Conservation (phyloP, 2,888 invertebrate species). For the Blera fallax region DNA sequence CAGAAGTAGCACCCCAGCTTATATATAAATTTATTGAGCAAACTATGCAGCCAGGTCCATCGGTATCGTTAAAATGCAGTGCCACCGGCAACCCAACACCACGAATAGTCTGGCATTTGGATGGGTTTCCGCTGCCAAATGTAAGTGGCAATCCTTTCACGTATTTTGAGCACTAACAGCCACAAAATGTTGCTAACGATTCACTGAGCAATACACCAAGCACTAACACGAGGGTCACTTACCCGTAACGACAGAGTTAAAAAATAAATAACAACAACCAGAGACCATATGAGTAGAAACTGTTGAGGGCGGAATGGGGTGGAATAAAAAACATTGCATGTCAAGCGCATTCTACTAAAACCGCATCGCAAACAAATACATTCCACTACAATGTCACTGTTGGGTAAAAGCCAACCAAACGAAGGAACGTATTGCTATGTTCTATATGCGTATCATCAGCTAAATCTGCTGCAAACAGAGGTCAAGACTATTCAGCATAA, state of each 20-base stretch:
- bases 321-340: conserved; percentile 18
- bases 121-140: conserved; percentile 87
- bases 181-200: conserved; percentile 29
- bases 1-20: conserved; percentile 89
- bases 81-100: conserved; percentile 90
- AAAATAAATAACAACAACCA: no score
- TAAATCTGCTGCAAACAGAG: no score
- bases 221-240: conserved; percentile 9
- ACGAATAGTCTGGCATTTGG: conserved; percentile 88
- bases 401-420: conserved; percentile 1
- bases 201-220: conserved; percentile 15
- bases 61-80: conserved; percentile 89
- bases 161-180: conserved; percentile 21
- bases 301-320: not conserved
- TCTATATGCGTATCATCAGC: no score
- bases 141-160: conserved; percentile 75
- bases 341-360: conserved; percentile 31
- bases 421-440: no score
- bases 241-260: conserved; percentile 23
- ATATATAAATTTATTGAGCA: conserved; percentile 90
- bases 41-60: conserved; percentile 90
- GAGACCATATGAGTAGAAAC: conserved; percentile 3
- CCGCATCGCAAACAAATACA: conserved; percentile 14
- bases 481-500: no score
- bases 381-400: conserved; percentile 9